phyloP scores from a whole-genome alignment of 2,797 vertebrate species.

The Denticeps clupeoides region DNA sequence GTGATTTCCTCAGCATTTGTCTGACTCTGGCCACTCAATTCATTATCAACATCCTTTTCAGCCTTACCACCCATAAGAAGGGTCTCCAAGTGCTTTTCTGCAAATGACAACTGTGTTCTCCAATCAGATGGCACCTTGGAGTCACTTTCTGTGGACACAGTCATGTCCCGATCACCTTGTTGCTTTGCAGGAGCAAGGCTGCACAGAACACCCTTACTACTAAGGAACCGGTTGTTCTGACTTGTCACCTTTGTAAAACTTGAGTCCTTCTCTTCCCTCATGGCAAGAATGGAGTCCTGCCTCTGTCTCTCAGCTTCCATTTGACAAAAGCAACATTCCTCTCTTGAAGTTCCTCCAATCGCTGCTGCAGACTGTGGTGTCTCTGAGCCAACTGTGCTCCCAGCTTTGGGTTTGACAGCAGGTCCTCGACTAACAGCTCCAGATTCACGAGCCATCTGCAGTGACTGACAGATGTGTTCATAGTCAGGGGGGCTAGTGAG shows the following conservation, averaged over 20 bases:
- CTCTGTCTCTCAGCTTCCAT: slow-evolving; percentile 20
- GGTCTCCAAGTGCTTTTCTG: slow-evolving; percentile 35
- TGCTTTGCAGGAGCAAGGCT: slow-evolving; percentile 23
- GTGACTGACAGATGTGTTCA: slow-evolving; percentile 65
- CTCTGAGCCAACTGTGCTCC: slow-evolving; percentile 37
- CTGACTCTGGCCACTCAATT: slow-evolving; percentile 12
- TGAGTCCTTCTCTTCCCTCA: slow-evolving; percentile 26
- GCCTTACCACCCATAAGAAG: slow-evolving; percentile 33
- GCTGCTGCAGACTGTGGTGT: slow-evolving; percentile 26
- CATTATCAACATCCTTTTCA: too few relatives aligned
- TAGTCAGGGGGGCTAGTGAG: slow-evolving; percentile 67
- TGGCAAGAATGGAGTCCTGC: slow-evolving; percentile 26
- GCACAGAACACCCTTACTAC: slow-evolving; percentile 17
- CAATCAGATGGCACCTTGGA: slow-evolving; percentile 29
- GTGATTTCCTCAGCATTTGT: background rate
- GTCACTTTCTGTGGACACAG: slow-evolving; percentile 8
- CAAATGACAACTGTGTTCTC: slow-evolving; percentile 33
- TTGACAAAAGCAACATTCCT: slow-evolving; percentile 50
- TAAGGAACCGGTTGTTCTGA: slow-evolving; percentile 23
- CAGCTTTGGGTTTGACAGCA: slow-evolving; percentile 41
- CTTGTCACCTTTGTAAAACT: slow-evolving; percentile 25
- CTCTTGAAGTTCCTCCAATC: slow-evolving; percentile 19
- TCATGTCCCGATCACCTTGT: slow-evolving; percentile 19
- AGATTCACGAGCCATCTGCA: slow-evolving; percentile 57
- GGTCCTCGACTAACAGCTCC: slow-evolving; percentile 42